Base-by-base conservation (phyloP, 2,888 invertebrate genomes). In the Epicampocera succincta region DNA sequence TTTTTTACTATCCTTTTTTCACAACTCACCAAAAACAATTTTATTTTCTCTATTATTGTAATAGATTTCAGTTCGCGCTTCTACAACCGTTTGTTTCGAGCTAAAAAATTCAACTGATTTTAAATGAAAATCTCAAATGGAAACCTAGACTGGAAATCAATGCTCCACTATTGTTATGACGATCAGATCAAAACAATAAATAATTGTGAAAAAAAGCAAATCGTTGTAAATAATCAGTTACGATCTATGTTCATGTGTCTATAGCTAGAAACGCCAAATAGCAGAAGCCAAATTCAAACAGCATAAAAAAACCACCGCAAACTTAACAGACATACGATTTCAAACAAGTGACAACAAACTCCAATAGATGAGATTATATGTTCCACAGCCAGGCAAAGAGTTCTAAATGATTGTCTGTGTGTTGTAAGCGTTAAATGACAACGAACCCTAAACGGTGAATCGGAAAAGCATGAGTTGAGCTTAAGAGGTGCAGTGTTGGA, bases 401-500 rank as follows among this genome's bases (percentile, higher is more conserved):
- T 73, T 78, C 72, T 73, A 25, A 40, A 52, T 60, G 66, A 52
- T 33, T 33, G n/a, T 29, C 6, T 29, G 15, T 17, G 40, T 50
- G 42, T 63, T 29, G 52, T 52, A 17, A 60, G 44, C 54, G 58
- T 48, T 21, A 78, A 63, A 78, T 69, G 74, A 48, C 78, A 82
- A 82, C 78, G 78, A 82, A 82, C 82, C 74, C 74, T 72, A 78
- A 82, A 78, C 74, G 65, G 33, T 66, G 60, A 74, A 82, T 77
- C 58, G 19, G 19, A 69, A 77, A 73, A 65, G 44, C 29, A 46
- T 65, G 48, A 52, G 42, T 60, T 40, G 29, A 17, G 60, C 71
- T 56, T 38, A 75, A 46, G 78, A 78, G 74, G 74, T 82, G 82
- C 74, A 82, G 82, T n/a, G n/a, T 78, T 78, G 42, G 38, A 61